Percentiles rank a stretch among this genome's conserved stretches.
These are phyloP conservation scores for Pseudomyrmex dendroicus DNA, from an alignment of 1,140 invertebrate species.

Conservation along the genomic window DNA sequence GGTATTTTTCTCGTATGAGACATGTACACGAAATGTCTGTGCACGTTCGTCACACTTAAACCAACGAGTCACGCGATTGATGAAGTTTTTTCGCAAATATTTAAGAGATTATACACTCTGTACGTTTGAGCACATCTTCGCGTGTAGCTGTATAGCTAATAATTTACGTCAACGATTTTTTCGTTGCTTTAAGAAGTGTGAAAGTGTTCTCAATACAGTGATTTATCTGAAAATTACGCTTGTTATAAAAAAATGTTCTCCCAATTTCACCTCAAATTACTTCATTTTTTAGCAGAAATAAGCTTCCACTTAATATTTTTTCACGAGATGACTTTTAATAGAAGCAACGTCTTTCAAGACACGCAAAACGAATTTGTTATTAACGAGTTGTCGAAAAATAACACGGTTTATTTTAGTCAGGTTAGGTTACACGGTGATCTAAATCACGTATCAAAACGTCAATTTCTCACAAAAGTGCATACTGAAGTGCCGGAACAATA, in stretches of 20 bases:
- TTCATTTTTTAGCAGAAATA: constrained; percentile 10
- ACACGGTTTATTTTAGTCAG: background rate
- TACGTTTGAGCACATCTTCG: background rate
- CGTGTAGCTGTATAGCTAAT: constrained; percentile 31
- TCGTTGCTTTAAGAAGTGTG: constrained; percentile 12
- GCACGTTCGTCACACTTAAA: constrained; percentile 7
- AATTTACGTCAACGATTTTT: constrained; percentile 49
- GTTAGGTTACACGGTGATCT: background rate
- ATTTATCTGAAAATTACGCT: constrained; percentile 26
- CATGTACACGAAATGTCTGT: constrained; percentile 32
- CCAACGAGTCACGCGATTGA: constrained; percentile 1
- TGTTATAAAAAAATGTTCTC: constrained; percentile 16
- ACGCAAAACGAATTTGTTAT: background rate
- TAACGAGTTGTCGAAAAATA: background rate
- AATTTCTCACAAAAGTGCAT: constrained; percentile 32
- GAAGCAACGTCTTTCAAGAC: background rate
- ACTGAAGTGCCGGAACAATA: constrained; percentile 25
- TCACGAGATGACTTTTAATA: background rate
- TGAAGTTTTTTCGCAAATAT: constrained; percentile 42
- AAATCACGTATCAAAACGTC: constrained; percentile 10
- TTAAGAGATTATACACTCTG: constrained; percentile 22
- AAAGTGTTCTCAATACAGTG: constrained; percentile 29
- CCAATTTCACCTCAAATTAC: background rate
- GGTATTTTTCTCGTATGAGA: constrained; percentile 17
- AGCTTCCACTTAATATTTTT: background rate